phyloP scores from a whole-genome alignment of 2,888 invertebrate genomes.

The Busseola fusca region DNA sequence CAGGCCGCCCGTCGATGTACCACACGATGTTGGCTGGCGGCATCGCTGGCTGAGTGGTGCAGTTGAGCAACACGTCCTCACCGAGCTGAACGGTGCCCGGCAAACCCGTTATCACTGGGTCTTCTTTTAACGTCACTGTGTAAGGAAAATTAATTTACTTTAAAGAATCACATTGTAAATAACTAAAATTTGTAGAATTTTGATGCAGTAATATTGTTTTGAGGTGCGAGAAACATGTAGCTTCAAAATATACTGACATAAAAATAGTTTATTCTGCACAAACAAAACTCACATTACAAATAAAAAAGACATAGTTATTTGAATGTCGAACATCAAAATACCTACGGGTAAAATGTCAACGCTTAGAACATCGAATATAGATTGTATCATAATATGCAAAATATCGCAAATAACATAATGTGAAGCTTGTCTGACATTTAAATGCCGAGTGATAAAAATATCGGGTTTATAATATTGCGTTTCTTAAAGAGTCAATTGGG shows the following conservation, averaged over 20 bases:
- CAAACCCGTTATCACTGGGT: slow-evolving; percentile 77
- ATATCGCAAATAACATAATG: no score
- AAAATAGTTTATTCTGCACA: no score
- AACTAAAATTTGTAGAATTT: background rate
- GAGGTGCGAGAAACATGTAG: background rate
- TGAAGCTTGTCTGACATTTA: no score
- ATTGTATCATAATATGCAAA: no score
- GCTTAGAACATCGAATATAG: no score
- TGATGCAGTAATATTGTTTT: background rate
- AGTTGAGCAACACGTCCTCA: slow-evolving; percentile 81
- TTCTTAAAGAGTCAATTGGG: slow-evolving; percentile 2
- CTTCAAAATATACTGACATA: background rate
- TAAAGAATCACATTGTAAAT: background rate
- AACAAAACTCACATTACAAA: no score
- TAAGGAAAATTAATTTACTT: background rate
- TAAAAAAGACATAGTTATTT: no score
- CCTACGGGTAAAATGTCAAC: no score
- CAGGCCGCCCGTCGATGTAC: slow-evolving; percentile 83
- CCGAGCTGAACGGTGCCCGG: slow-evolving; percentile 80
- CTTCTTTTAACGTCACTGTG: slow-evolving; percentile 79
- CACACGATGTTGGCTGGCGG: slow-evolving; percentile 84
- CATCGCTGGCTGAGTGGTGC: slow-evolving; percentile 80
- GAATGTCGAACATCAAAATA: no score
- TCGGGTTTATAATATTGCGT: background rate
- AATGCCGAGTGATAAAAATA: no score